phyloP scores from a whole-genome alignment of 2,797 vertebrate genomes.

The Luscinia luscinia region DNA sequence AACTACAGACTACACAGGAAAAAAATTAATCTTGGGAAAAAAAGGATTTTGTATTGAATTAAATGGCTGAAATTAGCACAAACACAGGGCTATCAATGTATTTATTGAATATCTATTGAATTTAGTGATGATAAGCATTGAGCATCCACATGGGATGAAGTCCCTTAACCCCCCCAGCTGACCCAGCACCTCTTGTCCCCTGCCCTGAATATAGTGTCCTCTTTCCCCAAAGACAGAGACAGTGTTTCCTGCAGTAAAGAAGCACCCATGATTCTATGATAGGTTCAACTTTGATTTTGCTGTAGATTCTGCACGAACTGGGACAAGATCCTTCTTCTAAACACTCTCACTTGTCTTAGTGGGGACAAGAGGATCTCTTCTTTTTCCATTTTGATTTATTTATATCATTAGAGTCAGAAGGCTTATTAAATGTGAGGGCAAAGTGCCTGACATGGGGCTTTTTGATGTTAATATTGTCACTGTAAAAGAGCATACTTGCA shows the following conservation, averaged over 20 bases:
- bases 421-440: background rate
- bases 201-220: background rate
- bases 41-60: rapidly evolving
- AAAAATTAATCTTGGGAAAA: background rate
- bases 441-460: background rate
- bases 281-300: background rate
- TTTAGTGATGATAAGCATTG: background rate
- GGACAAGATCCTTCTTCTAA: background rate
- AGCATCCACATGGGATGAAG: background rate
- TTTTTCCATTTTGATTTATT: background rate
- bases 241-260: background rate
- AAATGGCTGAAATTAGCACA: background rate
- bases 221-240: background rate
- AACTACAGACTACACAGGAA: background rate
- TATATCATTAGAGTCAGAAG: background rate
- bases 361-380: background rate
- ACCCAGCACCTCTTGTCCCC: background rate
- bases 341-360: background rate
- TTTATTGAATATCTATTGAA: background rate
- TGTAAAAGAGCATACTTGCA: background rate
- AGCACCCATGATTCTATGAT: rapidly evolving
- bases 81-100: background rate
- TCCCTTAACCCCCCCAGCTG: background rate
- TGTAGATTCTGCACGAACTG: background rate
- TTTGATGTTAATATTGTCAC: background rate